These are phyloP conservation scores for Characodon lateralis DNA, from an alignment of 2,797 vertebrate species.

Conservation along the genomic window DNA sequence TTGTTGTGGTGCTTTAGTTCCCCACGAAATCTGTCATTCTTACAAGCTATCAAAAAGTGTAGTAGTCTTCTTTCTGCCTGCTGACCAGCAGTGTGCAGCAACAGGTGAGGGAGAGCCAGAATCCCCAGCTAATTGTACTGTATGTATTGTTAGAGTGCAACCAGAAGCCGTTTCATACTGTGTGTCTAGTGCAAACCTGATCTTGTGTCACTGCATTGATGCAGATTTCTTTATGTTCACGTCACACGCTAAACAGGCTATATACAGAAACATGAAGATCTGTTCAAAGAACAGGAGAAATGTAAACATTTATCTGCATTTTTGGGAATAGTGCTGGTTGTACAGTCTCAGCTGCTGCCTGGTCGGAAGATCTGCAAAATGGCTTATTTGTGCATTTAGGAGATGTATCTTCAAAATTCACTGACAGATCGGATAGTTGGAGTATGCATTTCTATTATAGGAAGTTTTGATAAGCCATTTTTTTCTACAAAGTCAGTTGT, in stretches of 20 bases:
- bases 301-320: background rate
- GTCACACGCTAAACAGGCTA: background rate
- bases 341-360: background rate
- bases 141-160: too few relatives aligned
- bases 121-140: too few relatives aligned
- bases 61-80: background rate
- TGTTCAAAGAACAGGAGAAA: background rate
- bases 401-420: background rate
- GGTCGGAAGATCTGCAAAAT: background rate
- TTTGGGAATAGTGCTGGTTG: background rate
- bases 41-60: background rate
- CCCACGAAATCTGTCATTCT: background rate
- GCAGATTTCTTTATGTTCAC: too few relatives aligned
- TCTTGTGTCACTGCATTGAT: too few relatives aligned
- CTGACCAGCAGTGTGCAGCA: background rate
- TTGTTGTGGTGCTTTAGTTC: background rate
- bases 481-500: too few relatives aligned
- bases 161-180: too few relatives aligned
- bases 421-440: background rate
- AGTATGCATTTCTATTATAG: background rate
- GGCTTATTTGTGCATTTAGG: background rate
- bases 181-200: too few relatives aligned
- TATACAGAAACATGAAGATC: background rate
- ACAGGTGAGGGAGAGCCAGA: background rate
- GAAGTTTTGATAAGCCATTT: background rate